Percentiles rank a stretch among this genome's conserved stretches.
phyloP scores from a whole-genome alignment of 2,888 invertebrate genomes.

The Embidobia sp. region DNA sequence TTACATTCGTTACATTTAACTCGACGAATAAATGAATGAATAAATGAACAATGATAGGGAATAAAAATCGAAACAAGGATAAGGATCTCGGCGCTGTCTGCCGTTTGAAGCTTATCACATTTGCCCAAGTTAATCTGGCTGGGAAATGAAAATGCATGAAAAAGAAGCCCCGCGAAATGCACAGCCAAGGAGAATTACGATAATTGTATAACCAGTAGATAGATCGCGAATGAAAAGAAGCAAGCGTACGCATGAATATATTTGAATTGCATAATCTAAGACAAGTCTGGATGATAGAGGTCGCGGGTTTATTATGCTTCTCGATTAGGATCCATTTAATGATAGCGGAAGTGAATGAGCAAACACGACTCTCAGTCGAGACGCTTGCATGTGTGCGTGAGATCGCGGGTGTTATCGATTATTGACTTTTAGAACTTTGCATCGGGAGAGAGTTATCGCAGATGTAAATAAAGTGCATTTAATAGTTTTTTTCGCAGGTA shows the following conservation, averaged over 20 bases:
- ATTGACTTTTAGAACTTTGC: constrained; percentile 16
- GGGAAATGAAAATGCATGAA: constrained; percentile 34
- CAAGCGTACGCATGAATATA: constrained; percentile 47
- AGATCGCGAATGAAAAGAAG: constrained; percentile 34
- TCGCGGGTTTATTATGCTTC: constrained; percentile 41
- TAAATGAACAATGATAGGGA: too few species aligned
- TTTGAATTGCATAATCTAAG: constrained; percentile 57
- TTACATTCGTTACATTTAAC: too few species aligned
- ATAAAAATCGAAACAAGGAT: not conserved
- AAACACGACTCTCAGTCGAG: constrained; percentile 14
- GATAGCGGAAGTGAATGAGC: constrained; percentile 56
- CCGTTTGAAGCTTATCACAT: constrained; percentile 11
- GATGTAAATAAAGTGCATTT: not conserved
- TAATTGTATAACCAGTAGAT: constrained; percentile 53
- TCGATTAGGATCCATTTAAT: constrained; percentile 61
- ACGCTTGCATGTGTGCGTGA: constrained; percentile 22
- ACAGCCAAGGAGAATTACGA: constrained; percentile 32
- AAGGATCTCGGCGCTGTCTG: constrained; percentile 3
- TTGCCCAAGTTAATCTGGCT: constrained; percentile 12
- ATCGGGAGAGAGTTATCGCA: not conserved
- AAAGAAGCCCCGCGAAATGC: constrained; percentile 7
- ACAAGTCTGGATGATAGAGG: constrained; percentile 44
- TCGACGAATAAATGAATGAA: not conserved
- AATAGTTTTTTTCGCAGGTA: too few species aligned
- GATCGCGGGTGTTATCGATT: constrained; percentile 28